Base-by-base conservation (phyloP, 2,113 vertebrate species). In the Dolichotis patagonum region DNA sequence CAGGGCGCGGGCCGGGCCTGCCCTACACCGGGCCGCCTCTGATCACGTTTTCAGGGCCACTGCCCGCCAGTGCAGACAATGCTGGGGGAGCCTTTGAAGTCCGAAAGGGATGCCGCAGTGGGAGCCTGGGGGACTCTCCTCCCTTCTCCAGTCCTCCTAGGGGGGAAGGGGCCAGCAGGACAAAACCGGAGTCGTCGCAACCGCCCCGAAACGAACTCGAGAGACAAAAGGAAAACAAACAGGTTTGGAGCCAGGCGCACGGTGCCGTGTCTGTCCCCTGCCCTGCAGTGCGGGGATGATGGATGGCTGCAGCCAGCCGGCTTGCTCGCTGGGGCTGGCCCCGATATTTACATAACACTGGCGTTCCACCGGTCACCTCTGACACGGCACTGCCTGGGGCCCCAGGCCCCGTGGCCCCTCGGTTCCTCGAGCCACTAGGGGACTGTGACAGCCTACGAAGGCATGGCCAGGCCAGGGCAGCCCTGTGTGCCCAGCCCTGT, bases 291-390 rank as follows among this genome's bases (percentile, higher is more conserved):
- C 98, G 91, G 95, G 98, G 98, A 99, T 99, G 99, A 99, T 99
- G 99, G 99, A 99, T 99, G 99, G 99, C 99, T 94, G 98, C 98
- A 98, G 97, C 99, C 98, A 98, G 98, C 98, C 99, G 98, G 99
- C 99, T 99, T 98, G 99, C 98, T 97, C 98, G 96, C 97, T 58
- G 13, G 20, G 80, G 97, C 96, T 90, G 97, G 96, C 95, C 97
- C 94, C 54, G 98, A 99, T 99, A 99, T 99, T 99, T 99, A 99
- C 99, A 99, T 99, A 99, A 99, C 98, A 99, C 98, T 99, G 99
- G 98, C 99, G 99, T 99, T 98, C 98, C 98, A 98, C 98, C 98
- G 98, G 98, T 98, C 98, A 99, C 98, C 98, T 98, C 98, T 99
- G 98, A 99, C 99, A 99, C 85, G 0, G 95, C 94, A 91, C 95